phyloP scores from a whole-genome alignment of 2,797 vertebrate species.

The Esox lucius region DNA sequence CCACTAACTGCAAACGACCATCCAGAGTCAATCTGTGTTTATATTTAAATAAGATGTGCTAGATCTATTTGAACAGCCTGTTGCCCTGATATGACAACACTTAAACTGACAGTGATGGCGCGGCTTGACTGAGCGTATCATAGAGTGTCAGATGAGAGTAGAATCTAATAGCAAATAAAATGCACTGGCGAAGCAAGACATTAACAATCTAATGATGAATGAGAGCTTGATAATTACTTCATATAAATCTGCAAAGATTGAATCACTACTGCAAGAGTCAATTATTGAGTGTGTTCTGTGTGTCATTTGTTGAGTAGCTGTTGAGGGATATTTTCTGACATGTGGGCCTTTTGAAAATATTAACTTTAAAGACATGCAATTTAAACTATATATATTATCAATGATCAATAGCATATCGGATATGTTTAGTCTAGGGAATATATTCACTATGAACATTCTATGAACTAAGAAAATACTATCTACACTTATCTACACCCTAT shows the following conservation, averaged over 20 bases:
- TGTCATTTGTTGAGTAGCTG: neutral
- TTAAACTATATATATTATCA: no score
- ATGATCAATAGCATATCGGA: no score
- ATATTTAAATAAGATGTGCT: neutral
- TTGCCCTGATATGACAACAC: conserved; percentile 47
- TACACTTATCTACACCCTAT: no score
- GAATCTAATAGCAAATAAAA: conserved; percentile 58
- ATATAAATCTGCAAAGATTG: conserved; percentile 39
- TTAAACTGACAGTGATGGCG: conserved; percentile 38
- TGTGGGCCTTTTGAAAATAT: no score
- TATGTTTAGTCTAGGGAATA: no score
- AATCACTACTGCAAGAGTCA: conserved; percentile 29
- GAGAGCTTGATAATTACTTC: conserved; percentile 63
- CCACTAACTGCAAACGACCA: neutral
- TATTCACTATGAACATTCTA: no score
- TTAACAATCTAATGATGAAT: conserved; percentile 67
- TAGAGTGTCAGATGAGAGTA: conserved; percentile 55
- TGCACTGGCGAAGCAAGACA: conserved; percentile 56
- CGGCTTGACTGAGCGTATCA: conserved; percentile 56
- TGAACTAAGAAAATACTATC: no score
- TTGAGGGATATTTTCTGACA: no score
- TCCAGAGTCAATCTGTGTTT: neutral
- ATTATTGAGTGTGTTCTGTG: conserved; percentile 13
- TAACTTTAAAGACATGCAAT: no score
- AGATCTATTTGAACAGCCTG: conserved; percentile 26